These are phyloP conservation scores for Gortyna flavago DNA, from an alignment of 2,888 invertebrate species.

Conservation along the genomic window DNA sequence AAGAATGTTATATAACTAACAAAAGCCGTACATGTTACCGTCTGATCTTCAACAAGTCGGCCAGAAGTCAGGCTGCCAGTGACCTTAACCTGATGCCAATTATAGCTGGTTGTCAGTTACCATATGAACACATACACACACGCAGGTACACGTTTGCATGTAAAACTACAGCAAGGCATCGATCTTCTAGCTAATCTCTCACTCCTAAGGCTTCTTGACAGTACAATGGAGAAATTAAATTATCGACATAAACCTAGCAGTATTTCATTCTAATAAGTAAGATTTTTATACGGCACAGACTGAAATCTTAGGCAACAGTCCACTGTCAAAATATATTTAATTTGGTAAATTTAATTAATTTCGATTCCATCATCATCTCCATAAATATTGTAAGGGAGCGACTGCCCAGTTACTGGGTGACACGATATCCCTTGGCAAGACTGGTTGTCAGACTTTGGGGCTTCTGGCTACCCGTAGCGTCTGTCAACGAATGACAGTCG, in stretches of 20 bases:
- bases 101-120: constrained; percentile 45
- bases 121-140: neutral
- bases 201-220: constrained; percentile 65
- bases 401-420: neutral
- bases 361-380: neutral
- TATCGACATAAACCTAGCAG: constrained; percentile 24
- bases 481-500: neutral
- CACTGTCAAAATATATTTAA: neutral
- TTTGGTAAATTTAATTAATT: neutral
- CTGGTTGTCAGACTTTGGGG: neutral
- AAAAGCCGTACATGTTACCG: constrained; percentile 54
- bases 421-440: neutral
- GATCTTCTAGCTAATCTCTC: constrained; percentile 65
- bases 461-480: neutral
- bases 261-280: neutral
- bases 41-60: constrained; percentile 45
- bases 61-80: constrained; percentile 12
- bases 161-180: constrained; percentile 58
- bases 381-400: neutral
- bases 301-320: neutral
- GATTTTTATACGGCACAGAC: neutral
- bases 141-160: constrained; percentile 46
- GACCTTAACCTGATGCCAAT: constrained; percentile 50
- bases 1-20: constrained; percentile 9
- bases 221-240: constrained; percentile 59